Conservation (phyloP, 2,888 invertebrate species). For the Volucella zonaria region DNA sequence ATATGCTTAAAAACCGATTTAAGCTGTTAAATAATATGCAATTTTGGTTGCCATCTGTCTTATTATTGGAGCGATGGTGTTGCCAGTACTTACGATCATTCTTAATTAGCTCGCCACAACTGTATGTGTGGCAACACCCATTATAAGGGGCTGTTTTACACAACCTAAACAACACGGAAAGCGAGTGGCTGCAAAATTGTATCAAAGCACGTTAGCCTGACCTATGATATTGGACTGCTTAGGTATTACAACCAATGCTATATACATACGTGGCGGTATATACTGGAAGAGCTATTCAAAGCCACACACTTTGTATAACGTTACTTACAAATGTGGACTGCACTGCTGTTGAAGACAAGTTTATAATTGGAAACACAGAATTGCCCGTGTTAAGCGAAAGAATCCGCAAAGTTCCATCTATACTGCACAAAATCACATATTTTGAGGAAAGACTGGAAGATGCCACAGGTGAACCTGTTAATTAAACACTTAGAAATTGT, state of each 20-base stretch:
- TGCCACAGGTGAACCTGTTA: conserved; percentile 80
- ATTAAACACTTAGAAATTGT: conserved; percentile 1
- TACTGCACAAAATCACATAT: conserved; percentile 81
- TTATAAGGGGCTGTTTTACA: too few relatives aligned
- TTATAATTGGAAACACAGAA: conserved; percentile 80
- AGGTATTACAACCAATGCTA: too few relatives aligned
- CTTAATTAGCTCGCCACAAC: too few relatives aligned
- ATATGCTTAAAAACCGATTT: too few relatives aligned
- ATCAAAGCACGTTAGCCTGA: too few relatives aligned
- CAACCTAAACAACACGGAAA: too few relatives aligned
- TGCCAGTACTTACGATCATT: too few relatives aligned
- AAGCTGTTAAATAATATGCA: too few relatives aligned
- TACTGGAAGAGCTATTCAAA: neutral
- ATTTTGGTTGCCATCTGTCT: too few relatives aligned
- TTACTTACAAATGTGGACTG: conserved; percentile 81
- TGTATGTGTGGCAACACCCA: fast-evolving
- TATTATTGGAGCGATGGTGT: too few relatives aligned
- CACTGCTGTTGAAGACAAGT: conserved; percentile 79
- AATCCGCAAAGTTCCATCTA: conserved; percentile 81
- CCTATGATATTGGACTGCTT: too few relatives aligned
- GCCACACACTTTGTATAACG: neutral
- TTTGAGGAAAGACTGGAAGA: conserved; percentile 81
- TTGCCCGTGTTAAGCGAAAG: conserved; percentile 79
- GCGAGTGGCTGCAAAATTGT: too few relatives aligned
- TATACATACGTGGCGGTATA: neutral